Percentiles rank a stretch among this genome's conserved stretches.
Conservation (phyloP, 1,140 invertebrate genomes). For the Caenorhabditis brenneri region DNA sequence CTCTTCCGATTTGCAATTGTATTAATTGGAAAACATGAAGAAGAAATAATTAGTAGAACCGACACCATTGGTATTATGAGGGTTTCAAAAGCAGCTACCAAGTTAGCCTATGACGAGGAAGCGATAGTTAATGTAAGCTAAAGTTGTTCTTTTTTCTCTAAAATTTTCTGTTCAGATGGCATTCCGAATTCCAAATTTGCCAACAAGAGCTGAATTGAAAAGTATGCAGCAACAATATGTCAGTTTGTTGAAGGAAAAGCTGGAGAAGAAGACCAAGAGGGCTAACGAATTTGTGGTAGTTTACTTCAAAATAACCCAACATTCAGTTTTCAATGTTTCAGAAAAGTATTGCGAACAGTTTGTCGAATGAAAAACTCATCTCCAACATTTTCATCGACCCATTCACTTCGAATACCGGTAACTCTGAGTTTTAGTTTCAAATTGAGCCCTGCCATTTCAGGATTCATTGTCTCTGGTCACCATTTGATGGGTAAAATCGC, state of each 20-base stretch:
- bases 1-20: conserved; percentile 75
- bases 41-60: conserved; percentile 41
- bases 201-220: not conserved
- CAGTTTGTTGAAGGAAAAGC: not conserved
- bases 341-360: not conserved
- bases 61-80: conserved; percentile 51
- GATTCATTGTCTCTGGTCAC: conserved; percentile 43
- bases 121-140: not conserved
- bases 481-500: conserved; percentile 71
- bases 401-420: conserved; percentile 17
- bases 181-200: not conserved
- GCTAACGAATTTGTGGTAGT: conserved; percentile 12
- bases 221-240: conserved; percentile 10
- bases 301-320: not conserved
- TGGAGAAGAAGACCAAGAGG: not conserved
- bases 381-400: conserved; percentile 3
- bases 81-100: conserved; percentile 39
- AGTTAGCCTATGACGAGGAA: conserved; percentile 38
- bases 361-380: conserved; percentile 11
- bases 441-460: not conserved
- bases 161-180: not conserved
- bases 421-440: no score
- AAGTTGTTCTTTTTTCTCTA: not conserved
- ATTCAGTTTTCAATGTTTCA: not conserved
- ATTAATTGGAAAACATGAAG: conserved; percentile 71